Conservation (phyloP, 1,140 invertebrate species). For the Pectinophora gossypiella region DNA sequence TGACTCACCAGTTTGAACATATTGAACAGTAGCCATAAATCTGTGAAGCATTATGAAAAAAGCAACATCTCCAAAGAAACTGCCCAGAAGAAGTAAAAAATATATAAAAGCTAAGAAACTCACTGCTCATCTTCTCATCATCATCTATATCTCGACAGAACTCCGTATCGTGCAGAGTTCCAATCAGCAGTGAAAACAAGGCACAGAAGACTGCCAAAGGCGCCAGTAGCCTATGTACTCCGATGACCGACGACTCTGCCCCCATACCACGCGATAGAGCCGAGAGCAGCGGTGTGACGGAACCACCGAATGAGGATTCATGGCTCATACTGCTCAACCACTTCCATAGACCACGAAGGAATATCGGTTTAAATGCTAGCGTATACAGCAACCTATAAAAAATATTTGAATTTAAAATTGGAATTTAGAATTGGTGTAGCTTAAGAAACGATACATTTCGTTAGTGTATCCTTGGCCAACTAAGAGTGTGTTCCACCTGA, state of each 20-base stretch:
- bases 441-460: too few relatives aligned
- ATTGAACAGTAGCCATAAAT: too few relatives aligned
- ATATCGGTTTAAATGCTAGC: slow-evolving; percentile 88
- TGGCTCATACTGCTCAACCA: slow-evolving; percentile 72
- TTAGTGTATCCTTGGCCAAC: too few relatives aligned
- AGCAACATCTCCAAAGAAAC: too few relatives aligned
- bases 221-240: slow-evolving; percentile 85
- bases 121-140: slow-evolving; percentile 46
- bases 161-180: slow-evolving; percentile 92
- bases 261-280: slow-evolving; percentile 82
- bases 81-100: too few relatives aligned
- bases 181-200: slow-evolving; percentile 87
- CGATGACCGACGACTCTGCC: slow-evolving; percentile 76
- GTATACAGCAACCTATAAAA: slow-evolving; percentile 91
- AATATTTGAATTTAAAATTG: too few relatives aligned
- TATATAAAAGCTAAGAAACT: slow-evolving; percentile 11
- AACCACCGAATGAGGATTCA: slow-evolving; percentile 80
- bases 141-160: slow-evolving; percentile 79
- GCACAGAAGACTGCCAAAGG: slow-evolving; percentile 92
- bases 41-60: too few relatives aligned
- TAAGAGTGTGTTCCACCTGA: too few relatives aligned
- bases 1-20: too few relatives aligned
- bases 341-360: slow-evolving; percentile 88
- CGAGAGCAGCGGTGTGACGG: slow-evolving; percentile 80
- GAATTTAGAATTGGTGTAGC: too few relatives aligned